Conservation (phyloP, 2,113 vertebrate genomes). For the Grus americana region DNA sequence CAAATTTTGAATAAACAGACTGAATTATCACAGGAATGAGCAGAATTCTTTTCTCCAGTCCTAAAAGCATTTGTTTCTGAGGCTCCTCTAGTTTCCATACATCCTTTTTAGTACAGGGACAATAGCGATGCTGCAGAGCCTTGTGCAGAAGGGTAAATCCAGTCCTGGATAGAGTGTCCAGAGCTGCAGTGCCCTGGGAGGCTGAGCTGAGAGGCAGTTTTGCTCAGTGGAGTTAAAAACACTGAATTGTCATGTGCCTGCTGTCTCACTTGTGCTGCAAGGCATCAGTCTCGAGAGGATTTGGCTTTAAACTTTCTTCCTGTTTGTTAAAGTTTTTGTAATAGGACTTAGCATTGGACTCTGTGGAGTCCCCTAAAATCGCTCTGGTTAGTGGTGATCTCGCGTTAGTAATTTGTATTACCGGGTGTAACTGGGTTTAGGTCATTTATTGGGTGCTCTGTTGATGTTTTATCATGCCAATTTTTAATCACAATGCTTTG, state of each 20-base stretch:
- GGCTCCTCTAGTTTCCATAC: neutral
- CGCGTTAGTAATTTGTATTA: too few relatives aligned
- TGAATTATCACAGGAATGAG: neutral
- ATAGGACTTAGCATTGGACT: neutral
- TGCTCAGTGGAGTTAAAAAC: neutral
- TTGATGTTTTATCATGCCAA: neutral
- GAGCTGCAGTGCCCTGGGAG: neutral
- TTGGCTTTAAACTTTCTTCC: neutral
- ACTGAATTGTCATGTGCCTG: neutral
- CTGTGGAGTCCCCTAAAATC: neutral
- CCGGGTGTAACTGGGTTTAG: neutral
- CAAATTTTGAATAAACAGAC: neutral
- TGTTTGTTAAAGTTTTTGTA: neutral
- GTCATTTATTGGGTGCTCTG: neutral
- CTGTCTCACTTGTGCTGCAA: neutral
- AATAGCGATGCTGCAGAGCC: rapidly evolving
- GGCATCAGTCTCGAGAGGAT: neutral
- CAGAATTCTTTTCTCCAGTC: neutral
- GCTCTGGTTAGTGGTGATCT: neutral
- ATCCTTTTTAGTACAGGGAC: neutral
- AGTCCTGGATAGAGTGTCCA: rapidly evolving
- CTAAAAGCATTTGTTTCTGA: neutral
- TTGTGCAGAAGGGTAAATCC: neutral
- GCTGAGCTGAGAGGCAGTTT: neutral
- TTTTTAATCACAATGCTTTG: neutral